These are phyloP conservation scores for Sepioteuthis lessoniana DNA, from an alignment of 2,888 invertebrate species.

Conservation along the genomic window DNA sequence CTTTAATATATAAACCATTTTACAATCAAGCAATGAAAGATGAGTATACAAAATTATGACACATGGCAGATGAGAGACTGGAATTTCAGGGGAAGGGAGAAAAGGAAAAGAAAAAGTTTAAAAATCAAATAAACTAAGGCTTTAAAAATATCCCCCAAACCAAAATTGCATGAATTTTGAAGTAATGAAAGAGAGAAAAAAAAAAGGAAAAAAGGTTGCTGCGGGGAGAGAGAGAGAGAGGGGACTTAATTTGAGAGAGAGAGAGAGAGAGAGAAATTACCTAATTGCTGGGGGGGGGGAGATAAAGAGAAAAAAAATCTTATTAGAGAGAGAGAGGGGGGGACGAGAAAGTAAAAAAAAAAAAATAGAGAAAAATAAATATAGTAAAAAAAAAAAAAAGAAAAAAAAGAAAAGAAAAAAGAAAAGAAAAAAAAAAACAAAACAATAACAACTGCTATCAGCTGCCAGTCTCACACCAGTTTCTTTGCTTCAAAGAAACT, in stretches of 20 bases:
- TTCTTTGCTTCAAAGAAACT: constrained; percentile 99
- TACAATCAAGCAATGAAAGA: constrained; percentile 19
- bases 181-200: not conserved
- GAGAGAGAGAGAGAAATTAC: not conserved
- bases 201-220: too few relatives aligned
- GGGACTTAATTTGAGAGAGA: not conserved
- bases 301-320: not conserved
- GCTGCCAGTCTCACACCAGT: constrained; percentile 77
- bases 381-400: not conserved
- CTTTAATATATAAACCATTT: constrained; percentile 10
- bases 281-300: not conserved
- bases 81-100: not conserved
- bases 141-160: not conserved
- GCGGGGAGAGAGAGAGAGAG: too few relatives aligned
- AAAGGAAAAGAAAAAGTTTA: not conserved
- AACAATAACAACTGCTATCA: not conserved
- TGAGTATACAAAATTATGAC: not conserved
- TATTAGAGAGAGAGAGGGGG: not conserved
- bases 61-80: not conserved
- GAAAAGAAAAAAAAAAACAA: not conserved
- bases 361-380: not conserved
- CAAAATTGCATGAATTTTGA: not conserved
- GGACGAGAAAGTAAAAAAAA: not conserved
- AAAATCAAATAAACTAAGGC: not conserved
- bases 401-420: too few relatives aligned